phyloP scores from a whole-genome alignment of 2,797 vertebrate species.

The Spinibarbus caldwelli region DNA sequence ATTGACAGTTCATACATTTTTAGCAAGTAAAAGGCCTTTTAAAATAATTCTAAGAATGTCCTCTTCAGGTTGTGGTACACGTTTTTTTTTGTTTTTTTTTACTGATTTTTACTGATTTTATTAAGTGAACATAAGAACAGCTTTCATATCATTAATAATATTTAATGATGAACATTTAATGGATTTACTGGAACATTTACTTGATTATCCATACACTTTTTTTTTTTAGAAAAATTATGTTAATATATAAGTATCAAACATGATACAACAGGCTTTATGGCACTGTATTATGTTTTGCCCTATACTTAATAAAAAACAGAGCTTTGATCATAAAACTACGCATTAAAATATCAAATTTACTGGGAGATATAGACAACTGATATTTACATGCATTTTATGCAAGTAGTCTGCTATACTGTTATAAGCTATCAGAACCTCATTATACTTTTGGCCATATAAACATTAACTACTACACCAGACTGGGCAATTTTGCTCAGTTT shows the following conservation, averaged over 20 bases:
- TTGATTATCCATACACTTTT: too few species aligned
- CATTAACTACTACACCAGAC: neutral
- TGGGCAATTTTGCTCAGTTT: neutral
- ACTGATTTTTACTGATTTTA: neutral
- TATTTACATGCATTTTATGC: neutral
- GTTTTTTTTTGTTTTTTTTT: neutral
- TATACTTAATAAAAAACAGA: neutral
- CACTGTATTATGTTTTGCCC: neutral
- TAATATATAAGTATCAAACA: neutral
- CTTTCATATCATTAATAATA: neutral
- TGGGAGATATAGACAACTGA: neutral
- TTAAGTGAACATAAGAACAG: neutral
- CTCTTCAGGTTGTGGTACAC: neutral
- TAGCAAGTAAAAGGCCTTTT: too few species aligned
- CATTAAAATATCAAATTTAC: neutral
- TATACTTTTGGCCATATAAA: neutral
- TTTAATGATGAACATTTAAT: too few species aligned
- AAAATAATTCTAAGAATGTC: neutral
- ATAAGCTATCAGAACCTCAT: neutral
- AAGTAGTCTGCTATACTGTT: neutral
- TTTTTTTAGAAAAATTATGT: too few species aligned
- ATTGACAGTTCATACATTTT: neutral
- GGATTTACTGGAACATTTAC: neutral
- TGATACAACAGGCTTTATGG: neutral
- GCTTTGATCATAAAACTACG: neutral